Evolutionary conservation across 2,797 vertebrate genomes (phyloP), one percentile per base, ranked within the genome.

Genomic region (Alosa sapidissima): DNA sequence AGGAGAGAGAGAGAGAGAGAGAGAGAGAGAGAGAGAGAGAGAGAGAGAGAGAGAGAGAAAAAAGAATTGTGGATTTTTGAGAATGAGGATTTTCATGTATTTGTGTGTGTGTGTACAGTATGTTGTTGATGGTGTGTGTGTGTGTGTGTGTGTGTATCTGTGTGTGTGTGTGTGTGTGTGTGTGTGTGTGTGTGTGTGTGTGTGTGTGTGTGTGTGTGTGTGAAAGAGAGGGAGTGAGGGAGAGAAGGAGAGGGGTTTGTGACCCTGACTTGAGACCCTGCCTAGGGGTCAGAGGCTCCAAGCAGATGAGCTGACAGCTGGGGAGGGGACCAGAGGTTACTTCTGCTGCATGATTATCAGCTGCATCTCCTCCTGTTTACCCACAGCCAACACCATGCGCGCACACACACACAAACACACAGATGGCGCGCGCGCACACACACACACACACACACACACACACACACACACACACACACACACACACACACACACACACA

Each of bases 391-490:
- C 83, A 24, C 14, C 60, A 65, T 84, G 55, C 62, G 84, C 82
- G 9, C 83, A 52, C 84, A 88, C 83, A 86, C 68, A 7, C 82
- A 72, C 19, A 24, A 2, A 41, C 4, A 4, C 28, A 28, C 28
- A 28, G 28, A 28, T 28, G 41, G 41, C 41, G 41, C 41, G 21
- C 55, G 62, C 28, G 1, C 2, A 62, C 1, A 62, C 16, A 1
- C 16, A 21, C 21, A 62, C 58, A 62, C 58, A 62, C 21, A 62
- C 2, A 62, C 58, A 62, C 4, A 62, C 62, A 72, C 33, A 72
- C 62, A 11, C 24, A 83, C 19, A 24, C n/a, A 62, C 19, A 21
- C 58, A 62, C 58, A 62, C n/a, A n/a, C 83, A 52, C 84, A 88
- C 83, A 86, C 68, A 7, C 82, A 72, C 19, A 62, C 1, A 62